Conservation (phyloP, 2,113 vertebrate genomes). For the Procapra przewalskii region DNA sequence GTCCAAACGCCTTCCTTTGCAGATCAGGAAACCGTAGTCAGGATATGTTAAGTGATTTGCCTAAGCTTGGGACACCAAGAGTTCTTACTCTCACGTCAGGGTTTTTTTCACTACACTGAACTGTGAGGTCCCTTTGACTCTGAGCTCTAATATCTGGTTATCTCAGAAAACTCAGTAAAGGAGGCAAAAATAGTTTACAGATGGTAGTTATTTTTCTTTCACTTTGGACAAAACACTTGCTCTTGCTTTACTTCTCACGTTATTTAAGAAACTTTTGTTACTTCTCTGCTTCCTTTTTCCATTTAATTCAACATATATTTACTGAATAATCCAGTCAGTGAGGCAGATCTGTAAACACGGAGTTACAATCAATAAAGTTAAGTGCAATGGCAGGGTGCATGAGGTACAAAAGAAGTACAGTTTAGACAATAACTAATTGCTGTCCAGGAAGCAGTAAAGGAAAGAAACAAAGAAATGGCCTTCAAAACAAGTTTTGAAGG, state of each 20-base stretch:
- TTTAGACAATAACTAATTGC: neutral
- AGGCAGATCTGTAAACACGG: neutral
- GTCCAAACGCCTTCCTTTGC: neutral
- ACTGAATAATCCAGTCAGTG: neutral
- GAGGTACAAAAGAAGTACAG: neutral
- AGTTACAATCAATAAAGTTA: neutral
- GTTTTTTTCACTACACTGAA: constrained; percentile 1
- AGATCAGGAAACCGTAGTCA: neutral
- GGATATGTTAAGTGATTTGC: neutral
- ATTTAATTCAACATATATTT: neutral
- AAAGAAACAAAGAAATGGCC: neutral
- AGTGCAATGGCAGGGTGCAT: neutral
- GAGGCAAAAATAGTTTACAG: constrained; percentile 7
- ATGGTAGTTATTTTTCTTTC: neutral
- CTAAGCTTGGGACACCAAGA: neutral
- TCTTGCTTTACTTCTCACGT: neutral
- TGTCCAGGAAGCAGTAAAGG: neutral
- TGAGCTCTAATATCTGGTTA: neutral
- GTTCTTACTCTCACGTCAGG: neutral
- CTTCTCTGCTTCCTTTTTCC: neutral
- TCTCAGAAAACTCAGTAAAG: constrained; percentile 1
- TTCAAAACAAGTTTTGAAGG: neutral
- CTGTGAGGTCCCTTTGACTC: neutral
- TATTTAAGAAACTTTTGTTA: neutral
- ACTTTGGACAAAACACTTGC: neutral